Evolutionary conservation across 2,888 invertebrate genomes (phyloP).

Genomic region (Laspeyria flexula): DNA sequence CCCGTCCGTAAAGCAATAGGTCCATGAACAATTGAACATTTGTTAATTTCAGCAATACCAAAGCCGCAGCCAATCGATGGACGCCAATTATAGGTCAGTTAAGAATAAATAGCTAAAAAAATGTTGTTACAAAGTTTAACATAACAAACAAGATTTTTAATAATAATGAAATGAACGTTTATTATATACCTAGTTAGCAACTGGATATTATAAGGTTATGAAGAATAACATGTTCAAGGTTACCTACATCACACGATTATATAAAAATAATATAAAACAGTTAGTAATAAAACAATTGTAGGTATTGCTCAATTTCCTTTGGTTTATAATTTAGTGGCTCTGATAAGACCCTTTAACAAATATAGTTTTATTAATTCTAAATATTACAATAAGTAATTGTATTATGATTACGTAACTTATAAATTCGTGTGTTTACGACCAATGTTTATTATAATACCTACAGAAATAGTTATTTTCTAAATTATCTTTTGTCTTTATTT

Average conservation of each 20-base stretch:
- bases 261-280: background rate
- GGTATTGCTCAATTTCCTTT: slow-evolving; percentile 5
- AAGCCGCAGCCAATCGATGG: too few species aligned
- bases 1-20: too few species aligned
- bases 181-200: background rate
- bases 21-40: too few species aligned
- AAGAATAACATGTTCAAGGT: slow-evolving; percentile 1
- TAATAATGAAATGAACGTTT: background rate
- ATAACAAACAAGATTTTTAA: background rate
- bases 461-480: too few species aligned
- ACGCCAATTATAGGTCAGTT: background rate
- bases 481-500: too few species aligned
- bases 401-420: too few species aligned
- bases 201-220: background rate
- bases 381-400: background rate
- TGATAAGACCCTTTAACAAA: background rate
- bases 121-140: background rate
- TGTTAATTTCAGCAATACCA: too few species aligned
- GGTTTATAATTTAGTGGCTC: background rate
- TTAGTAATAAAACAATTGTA: background rate
- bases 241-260: background rate
- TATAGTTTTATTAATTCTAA: background rate
- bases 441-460: too few species aligned
- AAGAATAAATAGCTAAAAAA: background rate
- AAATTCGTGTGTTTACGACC: too few species aligned